Evolutionary conservation across 35 echinoderm and acorn worm species (phyloP).

Genomic region (Strongylocentrotus purpuratus): DNA sequence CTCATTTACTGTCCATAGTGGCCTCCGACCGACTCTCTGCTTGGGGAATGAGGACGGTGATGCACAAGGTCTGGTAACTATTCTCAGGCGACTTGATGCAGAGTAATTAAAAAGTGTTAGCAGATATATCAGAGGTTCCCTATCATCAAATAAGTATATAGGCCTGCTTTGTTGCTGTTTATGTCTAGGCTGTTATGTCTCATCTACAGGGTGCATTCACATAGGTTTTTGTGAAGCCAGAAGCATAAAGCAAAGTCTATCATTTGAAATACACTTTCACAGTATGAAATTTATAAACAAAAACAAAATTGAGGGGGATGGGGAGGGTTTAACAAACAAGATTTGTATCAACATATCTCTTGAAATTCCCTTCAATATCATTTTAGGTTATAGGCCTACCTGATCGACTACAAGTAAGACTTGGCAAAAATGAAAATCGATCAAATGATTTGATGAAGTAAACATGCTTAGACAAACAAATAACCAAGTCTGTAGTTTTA

Average conservation of each 20-base stretch:
- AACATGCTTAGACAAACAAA: neutral
- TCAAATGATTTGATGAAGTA: neutral
- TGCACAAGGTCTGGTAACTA: neutral
- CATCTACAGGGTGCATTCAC: too few relatives aligned
- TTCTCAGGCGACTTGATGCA: neutral
- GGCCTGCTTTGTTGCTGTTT: neutral
- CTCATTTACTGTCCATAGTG: neutral
- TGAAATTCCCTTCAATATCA: neutral
- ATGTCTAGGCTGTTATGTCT: neutral
- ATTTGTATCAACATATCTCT: too few relatives aligned
- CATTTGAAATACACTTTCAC: too few relatives aligned
- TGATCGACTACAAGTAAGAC: neutral
- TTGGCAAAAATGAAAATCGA: neutral
- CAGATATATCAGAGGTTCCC: slow-evolving; percentile 3
- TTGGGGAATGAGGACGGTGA: neutral
- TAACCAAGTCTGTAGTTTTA: neutral
- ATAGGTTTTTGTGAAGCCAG: too few relatives aligned
- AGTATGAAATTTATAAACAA: too few relatives aligned
- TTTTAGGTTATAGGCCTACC: neutral
- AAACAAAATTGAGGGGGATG: too few relatives aligned
- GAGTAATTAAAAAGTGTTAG: slow-evolving; percentile 44
- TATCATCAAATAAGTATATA: slow-evolving; percentile 3
- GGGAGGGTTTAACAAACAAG: too few relatives aligned
- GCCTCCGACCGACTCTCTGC: neutral
- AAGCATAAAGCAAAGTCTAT: too few relatives aligned